phyloP scores from a whole-genome alignment of 2,888 invertebrate genomes.

The Acrocyrtus sp. region DNA sequence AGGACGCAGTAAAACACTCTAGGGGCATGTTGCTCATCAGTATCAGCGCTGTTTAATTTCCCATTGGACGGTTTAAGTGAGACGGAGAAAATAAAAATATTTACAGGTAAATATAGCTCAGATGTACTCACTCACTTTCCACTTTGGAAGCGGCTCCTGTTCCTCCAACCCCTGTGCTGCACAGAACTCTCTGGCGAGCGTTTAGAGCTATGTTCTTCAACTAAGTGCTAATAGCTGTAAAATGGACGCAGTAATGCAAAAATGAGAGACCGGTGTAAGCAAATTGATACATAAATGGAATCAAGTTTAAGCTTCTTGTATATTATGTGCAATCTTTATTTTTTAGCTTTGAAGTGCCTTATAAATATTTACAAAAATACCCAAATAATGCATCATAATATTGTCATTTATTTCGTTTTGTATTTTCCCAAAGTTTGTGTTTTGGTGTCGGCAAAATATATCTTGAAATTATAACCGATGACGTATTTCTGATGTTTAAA shows the following conservation, averaged over 20 bases:
- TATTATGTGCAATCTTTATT: no score
- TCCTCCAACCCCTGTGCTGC: background rate
- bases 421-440: no score
- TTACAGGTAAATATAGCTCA: background rate
- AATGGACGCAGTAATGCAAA: no score
- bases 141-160: background rate
- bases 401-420: background rate
- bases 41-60: constrained; percentile 36
- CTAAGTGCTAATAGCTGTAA: no score
- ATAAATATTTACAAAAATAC: background rate
- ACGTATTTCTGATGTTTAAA: constrained; percentile 22
- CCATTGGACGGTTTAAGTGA: constrained; percentile 17
- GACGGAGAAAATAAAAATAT: no score
- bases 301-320: no score
- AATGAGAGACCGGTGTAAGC: no score
- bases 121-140: background rate
- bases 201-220: background rate
- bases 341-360: background rate
- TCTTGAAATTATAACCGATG: background rate
- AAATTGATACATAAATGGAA: no score
- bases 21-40: constrained; percentile 22
- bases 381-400: background rate
- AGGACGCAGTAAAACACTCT: no score
- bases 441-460: no score
- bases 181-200: background rate